Evolutionary conservation across 2,113 vertebrate species (phyloP).

Genomic region (Galbula dea): DNA sequence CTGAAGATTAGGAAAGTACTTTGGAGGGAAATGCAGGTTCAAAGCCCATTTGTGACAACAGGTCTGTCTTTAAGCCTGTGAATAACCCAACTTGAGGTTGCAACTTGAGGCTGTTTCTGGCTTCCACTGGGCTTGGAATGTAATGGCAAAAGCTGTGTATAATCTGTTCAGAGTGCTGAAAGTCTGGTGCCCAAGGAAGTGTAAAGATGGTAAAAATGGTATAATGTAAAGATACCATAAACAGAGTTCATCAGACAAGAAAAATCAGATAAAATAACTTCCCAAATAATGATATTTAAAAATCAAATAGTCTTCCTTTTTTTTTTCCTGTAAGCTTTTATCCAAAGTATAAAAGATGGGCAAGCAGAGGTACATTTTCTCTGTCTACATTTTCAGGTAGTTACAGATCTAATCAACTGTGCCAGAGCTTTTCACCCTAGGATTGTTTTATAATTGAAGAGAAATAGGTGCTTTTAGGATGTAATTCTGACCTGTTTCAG

Average conservation of each 20-base stretch:
- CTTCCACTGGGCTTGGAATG: no score
- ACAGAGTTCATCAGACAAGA: no score
- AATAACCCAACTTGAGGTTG: no score
- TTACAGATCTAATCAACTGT: not conserved
- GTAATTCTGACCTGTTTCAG: not conserved
- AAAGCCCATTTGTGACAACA: not conserved
- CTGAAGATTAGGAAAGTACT: not conserved
- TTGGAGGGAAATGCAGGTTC: not conserved
- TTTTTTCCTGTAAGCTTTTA: not conserved
- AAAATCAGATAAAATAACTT: no score
- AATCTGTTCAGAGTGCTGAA: no score
- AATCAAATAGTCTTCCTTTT: no score
- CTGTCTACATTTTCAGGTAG: not conserved
- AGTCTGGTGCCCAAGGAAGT: no score
- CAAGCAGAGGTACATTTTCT: not conserved
- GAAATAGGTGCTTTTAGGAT: not conserved
- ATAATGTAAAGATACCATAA: no score
- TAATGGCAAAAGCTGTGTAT: no score
- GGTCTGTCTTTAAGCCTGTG: not conserved
- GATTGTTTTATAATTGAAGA: not conserved
- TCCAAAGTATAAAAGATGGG: not conserved
- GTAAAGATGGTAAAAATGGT: no score
- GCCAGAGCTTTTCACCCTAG: not conserved
- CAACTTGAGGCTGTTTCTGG: no score
- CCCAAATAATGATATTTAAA: no score